Evolutionary conservation across 2,888 invertebrate species (phyloP).

Genomic region (Aspidapion aeneum): DNA sequence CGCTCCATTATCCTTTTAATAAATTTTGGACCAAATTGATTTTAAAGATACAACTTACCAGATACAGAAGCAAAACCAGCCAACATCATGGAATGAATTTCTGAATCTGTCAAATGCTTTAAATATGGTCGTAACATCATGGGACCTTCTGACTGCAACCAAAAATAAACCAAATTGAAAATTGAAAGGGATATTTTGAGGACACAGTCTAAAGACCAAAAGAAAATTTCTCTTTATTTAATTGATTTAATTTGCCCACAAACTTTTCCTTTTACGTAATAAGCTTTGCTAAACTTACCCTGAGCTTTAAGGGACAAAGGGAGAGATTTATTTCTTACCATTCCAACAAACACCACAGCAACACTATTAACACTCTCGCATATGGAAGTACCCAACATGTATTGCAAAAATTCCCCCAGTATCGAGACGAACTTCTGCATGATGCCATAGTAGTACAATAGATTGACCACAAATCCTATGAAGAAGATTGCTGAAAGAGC

Average conservation of each 20-base stretch:
- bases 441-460: slow-evolving; percentile 83
- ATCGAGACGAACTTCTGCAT: slow-evolving; percentile 84
- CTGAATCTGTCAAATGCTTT: slow-evolving; percentile 79
- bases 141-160: slow-evolving; percentile 79
- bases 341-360: slow-evolving; percentile 92
- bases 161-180: no score
- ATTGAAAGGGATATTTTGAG: no score
- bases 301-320: no score
- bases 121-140: slow-evolving; percentile 86
- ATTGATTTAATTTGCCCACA: no score
- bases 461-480: slow-evolving; percentile 86
- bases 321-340: slow-evolving; percentile 67
- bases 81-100: slow-evolving; percentile 90
- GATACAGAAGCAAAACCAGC: slow-evolving; percentile 96
- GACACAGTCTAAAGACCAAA: no score
- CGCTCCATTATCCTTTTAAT: no score
- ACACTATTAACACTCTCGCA: slow-evolving; percentile 92
- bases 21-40: no score
- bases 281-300: no score
- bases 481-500: slow-evolving; percentile 89
- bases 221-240: no score
- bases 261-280: no score
- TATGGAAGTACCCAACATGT: slow-evolving; percentile 79
- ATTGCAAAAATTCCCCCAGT: slow-evolving; percentile 73
- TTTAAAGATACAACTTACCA: slow-evolving; percentile 51